phyloP scores from a whole-genome alignment of 2,113 vertebrate species.

The Agelaius tricolor region DNA sequence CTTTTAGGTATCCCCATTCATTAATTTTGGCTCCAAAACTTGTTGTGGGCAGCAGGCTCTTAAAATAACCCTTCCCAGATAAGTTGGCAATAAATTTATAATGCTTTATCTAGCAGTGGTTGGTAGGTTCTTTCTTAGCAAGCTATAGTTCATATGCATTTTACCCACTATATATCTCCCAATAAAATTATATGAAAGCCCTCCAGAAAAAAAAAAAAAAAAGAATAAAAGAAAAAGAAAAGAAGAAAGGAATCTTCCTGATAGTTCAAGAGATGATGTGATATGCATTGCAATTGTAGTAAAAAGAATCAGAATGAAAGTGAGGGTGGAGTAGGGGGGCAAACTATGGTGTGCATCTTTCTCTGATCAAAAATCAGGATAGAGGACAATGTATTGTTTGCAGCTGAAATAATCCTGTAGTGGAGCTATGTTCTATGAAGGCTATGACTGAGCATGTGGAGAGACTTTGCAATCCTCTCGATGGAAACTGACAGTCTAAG shows the following conservation, averaged over 20 bases:
- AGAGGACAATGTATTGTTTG: neutral
- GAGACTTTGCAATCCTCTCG: neutral
- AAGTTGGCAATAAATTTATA: slow-evolving; percentile 72
- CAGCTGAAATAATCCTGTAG: neutral
- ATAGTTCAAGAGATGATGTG: neutral
- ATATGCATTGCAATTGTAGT: neutral
- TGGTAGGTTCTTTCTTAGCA: slow-evolving; percentile 44
- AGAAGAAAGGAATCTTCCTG: neutral
- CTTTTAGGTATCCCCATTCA: slow-evolving; percentile 59
- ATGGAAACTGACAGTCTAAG: neutral
- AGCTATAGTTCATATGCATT: slow-evolving; percentile 42
- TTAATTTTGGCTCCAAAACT: slow-evolving; percentile 68
- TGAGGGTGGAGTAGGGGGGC: neutral
- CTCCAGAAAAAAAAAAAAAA: neutral
- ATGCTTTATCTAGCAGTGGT: slow-evolving; percentile 43
- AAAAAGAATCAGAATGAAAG: neutral
- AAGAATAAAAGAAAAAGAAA: accelerated
- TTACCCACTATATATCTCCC: slow-evolving; percentile 22
- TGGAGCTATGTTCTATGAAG: neutral
- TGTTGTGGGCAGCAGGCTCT: slow-evolving; percentile 59
- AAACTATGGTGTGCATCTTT: neutral
- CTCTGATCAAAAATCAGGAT: neutral
- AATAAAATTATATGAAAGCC: slow-evolving; percentile 51
- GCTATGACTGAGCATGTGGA: neutral
- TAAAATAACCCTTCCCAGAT: slow-evolving; percentile 68